These are phyloP conservation scores for Bradypus variegatus DNA, from an alignment of 2,797 vertebrate species.

Conservation along the genomic window DNA sequence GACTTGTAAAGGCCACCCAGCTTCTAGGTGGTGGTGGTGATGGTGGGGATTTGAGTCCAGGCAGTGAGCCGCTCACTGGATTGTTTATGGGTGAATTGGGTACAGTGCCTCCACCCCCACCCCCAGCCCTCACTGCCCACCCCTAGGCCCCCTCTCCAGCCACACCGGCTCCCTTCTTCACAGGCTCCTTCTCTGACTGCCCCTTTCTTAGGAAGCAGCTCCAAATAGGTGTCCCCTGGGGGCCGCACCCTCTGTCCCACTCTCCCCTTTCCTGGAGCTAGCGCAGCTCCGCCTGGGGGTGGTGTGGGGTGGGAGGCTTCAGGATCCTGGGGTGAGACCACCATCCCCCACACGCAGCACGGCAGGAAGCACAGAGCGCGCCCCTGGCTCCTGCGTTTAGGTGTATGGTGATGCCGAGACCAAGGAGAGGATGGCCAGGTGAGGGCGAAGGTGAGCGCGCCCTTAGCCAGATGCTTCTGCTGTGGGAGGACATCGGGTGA, in stretches of 20 bases:
- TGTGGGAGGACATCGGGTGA: neutral
- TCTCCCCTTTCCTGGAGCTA: no score
- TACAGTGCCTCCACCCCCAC: accelerated
- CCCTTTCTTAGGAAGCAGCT: neutral
- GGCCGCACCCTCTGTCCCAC: no score
- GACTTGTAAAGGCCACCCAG: no score
- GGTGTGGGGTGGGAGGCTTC: no score
- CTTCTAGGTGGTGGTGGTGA: no score
- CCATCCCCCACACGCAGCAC: no score
- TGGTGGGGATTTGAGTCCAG: neutral
- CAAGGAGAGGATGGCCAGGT: neutral
- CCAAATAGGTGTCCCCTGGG: neutral
- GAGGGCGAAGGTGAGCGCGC: neutral
- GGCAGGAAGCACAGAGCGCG: no score
- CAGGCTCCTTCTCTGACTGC: neutral
- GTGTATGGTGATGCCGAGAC: neutral
- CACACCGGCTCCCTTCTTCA: neutral
- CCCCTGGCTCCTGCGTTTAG: no score
- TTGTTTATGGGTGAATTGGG: neutral
- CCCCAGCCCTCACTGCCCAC: no score
- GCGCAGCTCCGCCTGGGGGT: no score
- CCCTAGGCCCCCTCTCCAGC: neutral
- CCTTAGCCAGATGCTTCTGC: no score
- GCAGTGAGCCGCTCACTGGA: neutral
- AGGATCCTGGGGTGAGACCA: no score